Evolutionary conservation across 2,888 invertebrate species (phyloP).

Genomic region (Miltochrista miniata): DNA sequence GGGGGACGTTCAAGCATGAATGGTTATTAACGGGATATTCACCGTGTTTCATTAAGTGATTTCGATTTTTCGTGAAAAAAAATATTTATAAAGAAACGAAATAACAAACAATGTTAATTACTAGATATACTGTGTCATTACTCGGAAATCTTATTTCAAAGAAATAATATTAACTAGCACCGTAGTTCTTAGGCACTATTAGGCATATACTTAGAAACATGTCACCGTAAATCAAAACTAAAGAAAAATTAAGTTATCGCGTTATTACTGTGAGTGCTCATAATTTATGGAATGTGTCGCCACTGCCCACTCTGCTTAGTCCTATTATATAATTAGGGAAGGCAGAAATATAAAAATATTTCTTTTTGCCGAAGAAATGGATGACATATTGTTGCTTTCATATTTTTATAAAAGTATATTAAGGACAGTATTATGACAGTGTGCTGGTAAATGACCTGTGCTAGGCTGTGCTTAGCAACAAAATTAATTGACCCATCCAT

Average conservation of each 20-base stretch:
- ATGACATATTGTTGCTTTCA: background rate
- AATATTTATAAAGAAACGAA: no score
- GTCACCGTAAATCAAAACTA: slow-evolving; percentile 13
- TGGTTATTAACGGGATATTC: no score
- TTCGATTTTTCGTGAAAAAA: no score
- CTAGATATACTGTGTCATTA: no score
- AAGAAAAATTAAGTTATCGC: slow-evolving; percentile 14
- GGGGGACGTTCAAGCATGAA: no score
- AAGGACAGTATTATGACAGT: no score
- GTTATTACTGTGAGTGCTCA: slow-evolving; percentile 32
- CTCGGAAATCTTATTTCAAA: background rate
- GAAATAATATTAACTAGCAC: background rate
- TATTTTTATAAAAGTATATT: no score
- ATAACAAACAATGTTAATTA: no score
- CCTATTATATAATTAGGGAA: slow-evolving; percentile 19
- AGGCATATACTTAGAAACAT: background rate
- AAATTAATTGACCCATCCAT: no score
- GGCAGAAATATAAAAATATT: slow-evolving; percentile 11
- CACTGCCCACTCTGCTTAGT: slow-evolving; percentile 11
- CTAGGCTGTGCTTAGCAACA: no score
- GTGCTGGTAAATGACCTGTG: no score
- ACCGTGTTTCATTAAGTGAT: no score
- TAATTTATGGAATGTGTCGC: slow-evolving; percentile 25
- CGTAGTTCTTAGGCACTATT: background rate
- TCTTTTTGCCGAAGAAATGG: slow-evolving; percentile 10